Conservation (phyloP, 2,888 invertebrate species). For the Eupithecia centaureata region DNA sequence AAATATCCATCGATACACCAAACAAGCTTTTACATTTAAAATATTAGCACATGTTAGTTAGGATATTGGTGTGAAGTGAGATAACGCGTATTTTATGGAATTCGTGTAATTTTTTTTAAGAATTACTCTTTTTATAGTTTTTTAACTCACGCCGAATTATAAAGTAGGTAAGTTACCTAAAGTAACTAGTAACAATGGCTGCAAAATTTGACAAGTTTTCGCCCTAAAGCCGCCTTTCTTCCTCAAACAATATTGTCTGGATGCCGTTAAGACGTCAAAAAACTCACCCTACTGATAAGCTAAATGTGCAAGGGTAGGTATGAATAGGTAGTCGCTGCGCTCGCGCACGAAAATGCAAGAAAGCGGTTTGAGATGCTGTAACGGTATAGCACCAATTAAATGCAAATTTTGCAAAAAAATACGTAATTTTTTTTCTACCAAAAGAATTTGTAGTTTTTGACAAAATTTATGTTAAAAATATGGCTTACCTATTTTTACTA, state of each 20-base stretch:
- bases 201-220: slow-evolving; percentile 26
- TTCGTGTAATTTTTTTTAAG: too few species aligned
- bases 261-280: slow-evolving; percentile 38
- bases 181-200: slow-evolving; percentile 15
- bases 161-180: neutral
- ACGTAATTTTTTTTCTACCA: too few species aligned
- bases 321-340: slow-evolving; percentile 23
- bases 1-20: too few species aligned
- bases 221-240: slow-evolving; percentile 33
- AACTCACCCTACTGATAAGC: slow-evolving; percentile 39
- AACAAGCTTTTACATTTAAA: too few species aligned
- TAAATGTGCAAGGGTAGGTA: slow-evolving; percentile 43
- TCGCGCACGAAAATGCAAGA: slow-evolving; percentile 16
- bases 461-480: too few species aligned
- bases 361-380: slow-evolving; percentile 21
- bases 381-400: slow-evolving; percentile 17
- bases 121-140: too few species aligned
- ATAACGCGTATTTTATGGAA: too few species aligned
- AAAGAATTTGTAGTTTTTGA: too few species aligned
- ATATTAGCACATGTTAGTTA: too few species aligned
- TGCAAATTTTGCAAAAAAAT: slow-evolving; percentile 15
- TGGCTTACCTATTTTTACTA: too few species aligned
- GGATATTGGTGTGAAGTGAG: too few species aligned
- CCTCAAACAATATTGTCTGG: slow-evolving; percentile 40
- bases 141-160: too few species aligned